Evolutionary conservation across 2,113 vertebrate genomes (phyloP).

Genomic region (Mionectes macconnelli): DNA sequence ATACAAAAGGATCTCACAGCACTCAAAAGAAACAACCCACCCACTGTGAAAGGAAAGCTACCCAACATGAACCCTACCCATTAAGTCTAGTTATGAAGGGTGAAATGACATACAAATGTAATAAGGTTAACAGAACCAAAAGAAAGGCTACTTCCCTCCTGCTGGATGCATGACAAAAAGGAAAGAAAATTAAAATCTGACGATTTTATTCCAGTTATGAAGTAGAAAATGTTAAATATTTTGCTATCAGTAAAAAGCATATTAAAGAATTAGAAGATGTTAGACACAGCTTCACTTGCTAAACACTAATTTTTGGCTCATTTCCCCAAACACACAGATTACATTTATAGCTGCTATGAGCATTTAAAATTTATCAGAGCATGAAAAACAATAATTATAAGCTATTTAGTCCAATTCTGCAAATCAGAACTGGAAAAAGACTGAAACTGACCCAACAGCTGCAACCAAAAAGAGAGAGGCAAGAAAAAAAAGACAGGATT

Average conservation of each 20-base stretch:
- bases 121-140: neutral
- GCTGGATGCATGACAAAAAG: neutral
- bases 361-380: conserved; percentile 10
- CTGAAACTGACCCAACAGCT: neutral
- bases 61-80: neutral
- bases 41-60: neutral
- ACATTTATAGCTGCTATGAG: neutral
- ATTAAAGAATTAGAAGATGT: neutral
- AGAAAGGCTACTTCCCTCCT: neutral
- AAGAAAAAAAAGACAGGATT: neutral
- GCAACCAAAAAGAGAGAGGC: neutral
- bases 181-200: neutral
- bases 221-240: neutral
- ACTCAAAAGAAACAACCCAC: neutral
- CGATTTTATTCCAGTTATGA: neutral
- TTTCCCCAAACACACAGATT: neutral
- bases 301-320: neutral
- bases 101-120: neutral
- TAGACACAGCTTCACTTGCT: neutral
- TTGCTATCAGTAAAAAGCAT: neutral
- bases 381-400: neutral
- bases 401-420: neutral
- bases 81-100: neutral
- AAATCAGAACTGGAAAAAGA: neutral
- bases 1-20: neutral